These are phyloP conservation scores for Omphaloscelis lunosa DNA, from an alignment of 2,888 invertebrate genomes.

Conservation along the genomic window DNA sequence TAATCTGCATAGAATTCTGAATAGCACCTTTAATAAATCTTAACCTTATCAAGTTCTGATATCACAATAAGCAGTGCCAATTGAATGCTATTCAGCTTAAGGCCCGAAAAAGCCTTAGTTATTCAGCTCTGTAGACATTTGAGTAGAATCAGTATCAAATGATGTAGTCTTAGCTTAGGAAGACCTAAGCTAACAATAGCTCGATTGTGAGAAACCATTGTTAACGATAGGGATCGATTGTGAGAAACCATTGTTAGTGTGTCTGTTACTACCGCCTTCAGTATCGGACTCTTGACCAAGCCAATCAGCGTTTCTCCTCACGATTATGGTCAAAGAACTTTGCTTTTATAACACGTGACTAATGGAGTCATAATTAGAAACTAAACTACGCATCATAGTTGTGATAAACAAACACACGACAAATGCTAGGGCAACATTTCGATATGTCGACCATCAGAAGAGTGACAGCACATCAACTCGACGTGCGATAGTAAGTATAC, in stretches of 20 bases:
- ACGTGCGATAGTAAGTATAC: not conserved
- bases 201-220: too few species aligned
- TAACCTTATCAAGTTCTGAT: not conserved
- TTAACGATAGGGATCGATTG: not conserved
- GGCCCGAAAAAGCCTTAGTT: not conserved
- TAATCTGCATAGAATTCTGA: not conserved
- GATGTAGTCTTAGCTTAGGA: not conserved
- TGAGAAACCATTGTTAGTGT: not conserved
- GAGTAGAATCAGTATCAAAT: not conserved
- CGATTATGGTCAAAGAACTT: not conserved
- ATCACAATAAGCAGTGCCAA: not conserved
- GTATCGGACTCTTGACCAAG: not conserved
- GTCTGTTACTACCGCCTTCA: not conserved
- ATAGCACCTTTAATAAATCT: not conserved
- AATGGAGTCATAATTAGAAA: not conserved
- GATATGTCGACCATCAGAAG: not conserved
- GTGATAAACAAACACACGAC: too few species aligned
- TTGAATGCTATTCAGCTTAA: slow-evolving; percentile 10
- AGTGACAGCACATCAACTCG: not conserved
- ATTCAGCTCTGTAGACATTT: not conserved
- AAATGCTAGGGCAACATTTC: not conserved
- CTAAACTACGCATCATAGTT: too few species aligned
- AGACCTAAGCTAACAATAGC: not conserved
- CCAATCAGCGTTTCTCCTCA: not conserved
- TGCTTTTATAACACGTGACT: not conserved